Evolutionary conservation across 2,888 invertebrate genomes (phyloP), one percentile per base, ranked within the genome.

Genomic region (Lordiphosa fenestrarum): DNA sequence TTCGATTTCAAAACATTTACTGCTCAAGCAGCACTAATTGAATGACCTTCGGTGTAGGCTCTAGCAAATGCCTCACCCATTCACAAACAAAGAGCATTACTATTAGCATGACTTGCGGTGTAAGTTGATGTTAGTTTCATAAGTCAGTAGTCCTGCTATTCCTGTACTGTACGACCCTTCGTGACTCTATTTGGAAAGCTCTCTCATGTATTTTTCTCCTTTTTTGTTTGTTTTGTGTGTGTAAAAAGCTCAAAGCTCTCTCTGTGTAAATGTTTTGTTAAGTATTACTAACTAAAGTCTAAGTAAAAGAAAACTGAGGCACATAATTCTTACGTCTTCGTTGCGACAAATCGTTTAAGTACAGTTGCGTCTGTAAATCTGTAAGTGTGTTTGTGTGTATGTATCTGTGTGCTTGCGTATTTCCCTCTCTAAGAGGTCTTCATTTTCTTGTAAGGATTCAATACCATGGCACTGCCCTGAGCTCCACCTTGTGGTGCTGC

Each of bases 391-490:
- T 1, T 15, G 15, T 15, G 3, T 30, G 30, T 42, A 33, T 49
- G 50, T 41, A 19, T 19, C 2, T 2, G 19, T 19, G 3, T 19
- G 19, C 12, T 10, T 40, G 7, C 6, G 25, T 7, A 7, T 33
- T 30, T 9, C 7, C 38, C 54, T 50, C 42, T 50, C 85, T 90
- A 90, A 57, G 90, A 95, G 85, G 96, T 96, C 91, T 96, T 96
- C 93, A 96, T 94, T 91, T 96, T 96, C 91, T 96, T 96, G 91
- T 95, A 96, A 58, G 96, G 96, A 89, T 95, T 95, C 88, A 95
- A 91, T 19, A 93, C 92, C 61, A 92, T 91, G 70, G 89, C 87
- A 65, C 84, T 88, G 36, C 87, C 87, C 5, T 53, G 68, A 0
- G 77, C 71, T 2, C 72, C 69, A 5, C 73, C 66, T 12, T 15